phyloP scores from a whole-genome alignment of 2,113 vertebrate species.

The Haliaeetus leucogaster region DNA sequence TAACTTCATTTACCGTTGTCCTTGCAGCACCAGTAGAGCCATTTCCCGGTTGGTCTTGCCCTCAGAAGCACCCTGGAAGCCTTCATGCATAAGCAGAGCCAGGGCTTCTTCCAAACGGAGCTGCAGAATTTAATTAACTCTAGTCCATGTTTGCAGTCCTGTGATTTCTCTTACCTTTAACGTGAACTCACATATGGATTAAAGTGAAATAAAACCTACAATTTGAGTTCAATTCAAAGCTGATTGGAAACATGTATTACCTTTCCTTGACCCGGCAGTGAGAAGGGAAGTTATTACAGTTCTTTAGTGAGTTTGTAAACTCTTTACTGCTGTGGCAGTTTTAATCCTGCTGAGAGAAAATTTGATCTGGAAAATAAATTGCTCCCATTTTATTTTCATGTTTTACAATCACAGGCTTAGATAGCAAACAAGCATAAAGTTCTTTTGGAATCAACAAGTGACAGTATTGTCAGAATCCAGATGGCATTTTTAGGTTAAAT shows the following conservation, averaged over 20 bases:
- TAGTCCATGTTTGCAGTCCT: constrained; percentile 15
- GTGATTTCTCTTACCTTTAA: constrained; percentile 72
- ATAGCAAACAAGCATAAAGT: constrained; percentile 49
- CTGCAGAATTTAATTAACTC: constrained; percentile 56
- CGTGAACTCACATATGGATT: constrained; percentile 71
- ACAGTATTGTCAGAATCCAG: constrained; percentile 22
- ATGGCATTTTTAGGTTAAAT: constrained; percentile 4
- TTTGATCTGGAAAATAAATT: constrained; percentile 64
- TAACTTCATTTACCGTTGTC: not conserved
- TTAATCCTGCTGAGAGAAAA: constrained; percentile 71
- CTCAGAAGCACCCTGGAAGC: not conserved
- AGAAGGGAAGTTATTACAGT: constrained; percentile 78
- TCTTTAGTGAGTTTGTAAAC: constrained; percentile 78
- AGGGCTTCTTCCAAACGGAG: constrained; percentile 32
- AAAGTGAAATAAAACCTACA: constrained; percentile 75
- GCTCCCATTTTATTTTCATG: constrained; percentile 60
- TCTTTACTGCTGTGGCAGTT: constrained; percentile 71
- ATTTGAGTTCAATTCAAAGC: constrained; percentile 72
- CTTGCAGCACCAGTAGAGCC: not conserved
- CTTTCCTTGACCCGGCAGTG: constrained; percentile 61
- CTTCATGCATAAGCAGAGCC: not conserved
- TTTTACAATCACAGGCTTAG: constrained; percentile 59
- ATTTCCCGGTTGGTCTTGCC: not conserved
- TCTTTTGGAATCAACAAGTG: constrained; percentile 10
- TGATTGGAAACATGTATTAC: constrained; percentile 81